These are phyloP conservation scores for Platysternon megacephalum DNA, from an alignment of 2,113 vertebrate genomes.

Conservation along the genomic window DNA sequence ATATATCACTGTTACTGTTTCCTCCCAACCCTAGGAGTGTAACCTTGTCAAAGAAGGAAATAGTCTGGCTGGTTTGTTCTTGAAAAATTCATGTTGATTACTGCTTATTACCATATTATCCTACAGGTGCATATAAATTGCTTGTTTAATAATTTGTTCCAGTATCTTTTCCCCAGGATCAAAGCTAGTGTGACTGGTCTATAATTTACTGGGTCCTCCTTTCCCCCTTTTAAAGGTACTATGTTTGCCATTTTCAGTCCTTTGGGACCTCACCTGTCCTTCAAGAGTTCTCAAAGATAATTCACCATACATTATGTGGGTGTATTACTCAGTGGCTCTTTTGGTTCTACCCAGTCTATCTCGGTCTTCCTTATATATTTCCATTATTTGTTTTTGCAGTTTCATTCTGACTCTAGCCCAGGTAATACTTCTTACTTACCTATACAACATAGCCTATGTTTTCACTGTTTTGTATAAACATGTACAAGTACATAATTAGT, in stretches of 20 bases:
- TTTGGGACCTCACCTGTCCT: not conserved
- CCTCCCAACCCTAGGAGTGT: not conserved
- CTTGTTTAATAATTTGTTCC: not conserved
- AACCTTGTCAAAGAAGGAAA: not conserved
- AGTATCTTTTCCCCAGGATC: not conserved
- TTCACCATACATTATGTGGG: too few relatives aligned
- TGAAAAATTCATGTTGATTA: not conserved
- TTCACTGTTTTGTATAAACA: not conserved
- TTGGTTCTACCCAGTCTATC: not conserved
- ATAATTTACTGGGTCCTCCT: not conserved
- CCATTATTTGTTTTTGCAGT: not conserved
- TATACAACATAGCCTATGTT: accelerated
- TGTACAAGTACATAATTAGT: not conserved
- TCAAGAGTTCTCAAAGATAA: not conserved
- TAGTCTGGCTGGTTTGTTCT: not conserved
- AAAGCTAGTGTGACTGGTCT: not conserved
- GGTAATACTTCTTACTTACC: not conserved
- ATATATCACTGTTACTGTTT: not conserved
- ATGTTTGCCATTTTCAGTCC: not conserved
- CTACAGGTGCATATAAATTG: not conserved
- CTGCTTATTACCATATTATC: not conserved
- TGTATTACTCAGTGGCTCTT: too few relatives aligned
- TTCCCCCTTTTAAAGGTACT: not conserved
- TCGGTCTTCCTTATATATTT: not conserved
- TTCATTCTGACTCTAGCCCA: not conserved